Evolutionary conservation across 2,797 vertebrate species (phyloP).

Genomic region (Xiphophorus birchmanni): DNA sequence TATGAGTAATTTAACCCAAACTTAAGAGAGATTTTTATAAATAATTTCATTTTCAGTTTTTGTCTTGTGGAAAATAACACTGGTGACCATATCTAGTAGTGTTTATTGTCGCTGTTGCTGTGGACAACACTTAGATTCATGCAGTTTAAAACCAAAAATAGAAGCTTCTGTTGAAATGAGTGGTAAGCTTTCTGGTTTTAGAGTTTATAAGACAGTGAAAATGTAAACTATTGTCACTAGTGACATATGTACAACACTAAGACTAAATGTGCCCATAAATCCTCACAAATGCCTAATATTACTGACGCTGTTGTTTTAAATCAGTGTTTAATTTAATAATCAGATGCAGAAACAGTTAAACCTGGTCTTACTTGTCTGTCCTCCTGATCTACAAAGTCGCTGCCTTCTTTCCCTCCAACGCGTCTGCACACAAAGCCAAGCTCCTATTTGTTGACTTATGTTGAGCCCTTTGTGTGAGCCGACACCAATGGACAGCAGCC

Average conservation of each 20-base stretch:
- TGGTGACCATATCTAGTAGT: neutral
- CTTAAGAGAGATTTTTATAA: neutral
- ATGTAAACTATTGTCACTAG: neutral
- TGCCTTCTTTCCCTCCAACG: conserved; percentile 28
- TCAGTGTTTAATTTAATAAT: neutral
- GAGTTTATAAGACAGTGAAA: neutral
- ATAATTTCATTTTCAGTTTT: neutral
- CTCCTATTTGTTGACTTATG: conserved; percentile 47
- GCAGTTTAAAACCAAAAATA: neutral
- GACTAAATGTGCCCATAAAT: neutral
- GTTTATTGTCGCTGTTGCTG: neutral
- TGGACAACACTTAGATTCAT: neutral
- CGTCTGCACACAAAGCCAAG: conserved; percentile 21
- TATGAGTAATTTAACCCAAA: neutral
- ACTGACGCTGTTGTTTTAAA: neutral
- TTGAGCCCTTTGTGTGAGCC: conserved; percentile 53
- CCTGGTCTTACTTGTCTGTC: conserved; percentile 8
- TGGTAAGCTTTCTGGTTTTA: neutral
- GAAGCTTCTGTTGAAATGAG: neutral
- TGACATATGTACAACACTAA: neutral
- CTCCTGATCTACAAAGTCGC: conserved; percentile 2
- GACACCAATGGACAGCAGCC: conserved; percentile 39
- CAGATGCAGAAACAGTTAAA: conserved; percentile 20
- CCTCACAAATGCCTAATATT: neutral
- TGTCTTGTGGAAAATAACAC: neutral